Evolutionary conservation across 2,113 vertebrate species (phyloP).

Genomic region (Myanophis thanlyinensis): DNA sequence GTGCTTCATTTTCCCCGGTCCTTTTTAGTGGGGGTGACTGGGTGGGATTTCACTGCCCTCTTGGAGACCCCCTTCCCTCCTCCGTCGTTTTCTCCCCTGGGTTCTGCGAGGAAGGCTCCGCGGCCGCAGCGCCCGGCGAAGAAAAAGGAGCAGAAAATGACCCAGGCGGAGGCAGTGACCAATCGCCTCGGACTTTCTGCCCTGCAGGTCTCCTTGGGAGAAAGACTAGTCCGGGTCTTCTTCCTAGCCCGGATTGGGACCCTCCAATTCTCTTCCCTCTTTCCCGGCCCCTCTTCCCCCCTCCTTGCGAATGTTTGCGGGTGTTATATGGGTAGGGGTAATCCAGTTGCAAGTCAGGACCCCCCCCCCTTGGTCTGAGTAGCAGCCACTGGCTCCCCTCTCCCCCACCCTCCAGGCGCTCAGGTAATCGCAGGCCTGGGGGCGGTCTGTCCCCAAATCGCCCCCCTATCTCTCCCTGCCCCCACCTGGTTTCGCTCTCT

Average conservation of each 20-base stretch:
- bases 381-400: background rate
- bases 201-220: background rate
- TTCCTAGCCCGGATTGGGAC: background rate
- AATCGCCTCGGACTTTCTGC: background rate
- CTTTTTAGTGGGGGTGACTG: too few species aligned
- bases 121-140: background rate
- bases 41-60: background rate
- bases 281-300: background rate
- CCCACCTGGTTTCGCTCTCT: constrained; percentile 68
- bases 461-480: constrained; percentile 66
- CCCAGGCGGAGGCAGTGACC: background rate
- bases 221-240: background rate
- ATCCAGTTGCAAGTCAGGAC: background rate
- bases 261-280: background rate
- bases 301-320: background rate
- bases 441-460: constrained; percentile 69
- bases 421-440: constrained; percentile 71
- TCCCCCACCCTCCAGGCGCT: constrained; percentile 47
- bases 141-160: background rate
- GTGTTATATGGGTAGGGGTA: background rate
- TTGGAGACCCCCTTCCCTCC: background rate
- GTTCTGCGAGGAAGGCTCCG: constrained; percentile 12
- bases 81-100: background rate
- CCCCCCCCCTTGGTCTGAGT: background rate
- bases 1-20: background rate